Evolutionary conservation across 2,888 invertebrate species (phyloP), one percentile per base, ranked within the genome.

Genomic region (Tetheella fluctuosa): DNA sequence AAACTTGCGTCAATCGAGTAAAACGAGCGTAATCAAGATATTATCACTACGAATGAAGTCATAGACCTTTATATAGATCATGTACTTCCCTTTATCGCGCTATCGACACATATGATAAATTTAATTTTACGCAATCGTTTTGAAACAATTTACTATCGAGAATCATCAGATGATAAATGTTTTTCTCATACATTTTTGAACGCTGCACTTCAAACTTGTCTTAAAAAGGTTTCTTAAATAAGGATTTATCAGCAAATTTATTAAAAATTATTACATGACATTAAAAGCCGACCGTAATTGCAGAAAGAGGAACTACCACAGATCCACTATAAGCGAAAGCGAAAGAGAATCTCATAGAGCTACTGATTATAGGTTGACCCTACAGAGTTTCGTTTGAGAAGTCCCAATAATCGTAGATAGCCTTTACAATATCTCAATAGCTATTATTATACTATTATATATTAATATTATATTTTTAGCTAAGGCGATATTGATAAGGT

Each of bases 1-100:
- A 52, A 52, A 65, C 69, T 67, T 74, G 71, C 71, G 73, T 72
- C 75, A 73, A 71, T 62, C 59, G 63, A 55, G 37, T 57, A 54
- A 59, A 57, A 23, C 59, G 53, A 56, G 53, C 58, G 53, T 57
- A 58, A 63, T 62, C 68, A 64, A 58, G 42, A 60, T 55, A 52
- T 57, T 69, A 71, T 68, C 65, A 59, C 37, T 30, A 54, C 53
- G 57, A 48, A 55, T 66, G 59, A 68, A 71, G 73, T 70, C 69
- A 70, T 59, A 68, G 56, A 70, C 64, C 67, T 70, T 64, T 67
- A 70, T 68, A 64, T 70, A 62, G 72, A 65, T 59, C 63, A 62
- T 55, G 55, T 25, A 48, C 52, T 20, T 23, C 12, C 23, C 52
- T 48, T 53, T 48, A 48, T 48, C 48, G 8, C 17, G 20, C 7